Percentiles rank a stretch among this genome's conserved stretches.
Evolutionary conservation across 2,113 vertebrate genomes (phyloP).

Genomic region (Vicugna pacos): DNA sequence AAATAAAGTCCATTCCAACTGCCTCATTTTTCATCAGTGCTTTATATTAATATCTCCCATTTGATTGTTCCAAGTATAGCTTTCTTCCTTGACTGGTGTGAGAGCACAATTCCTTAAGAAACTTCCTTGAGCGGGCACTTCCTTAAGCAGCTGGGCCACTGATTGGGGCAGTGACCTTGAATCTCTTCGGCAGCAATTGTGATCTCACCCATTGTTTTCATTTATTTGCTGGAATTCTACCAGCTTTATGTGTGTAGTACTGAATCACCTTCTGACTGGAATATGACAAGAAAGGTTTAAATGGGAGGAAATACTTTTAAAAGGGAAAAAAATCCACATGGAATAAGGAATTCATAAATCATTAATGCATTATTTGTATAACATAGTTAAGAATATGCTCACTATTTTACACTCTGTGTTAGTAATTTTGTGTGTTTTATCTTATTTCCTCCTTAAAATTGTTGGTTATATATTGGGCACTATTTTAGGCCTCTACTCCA

Average conservation of each 20-base stretch:
- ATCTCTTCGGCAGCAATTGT: slow-evolving; percentile 30
- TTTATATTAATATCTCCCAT: not conserved
- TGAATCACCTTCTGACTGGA: slow-evolving; percentile 30
- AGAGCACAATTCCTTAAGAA: slow-evolving; percentile 53
- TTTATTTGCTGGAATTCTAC: slow-evolving; percentile 45
- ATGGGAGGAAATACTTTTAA: slow-evolving; percentile 71
- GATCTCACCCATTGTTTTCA: slow-evolving; percentile 73
- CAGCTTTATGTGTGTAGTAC: not conserved
- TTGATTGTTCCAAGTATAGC: not conserved
- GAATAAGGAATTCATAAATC: slow-evolving; percentile 45
- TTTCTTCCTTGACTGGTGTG: not conserved
- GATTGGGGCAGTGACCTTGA: slow-evolving; percentile 53
- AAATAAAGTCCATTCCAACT: not conserved
- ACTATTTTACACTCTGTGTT: not conserved
- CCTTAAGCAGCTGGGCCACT: not conserved
- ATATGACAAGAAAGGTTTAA: slow-evolving; percentile 65
- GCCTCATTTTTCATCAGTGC: not conserved
- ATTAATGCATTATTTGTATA: not conserved
- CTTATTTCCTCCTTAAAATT: slow-evolving; percentile 34
- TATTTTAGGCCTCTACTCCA: slow-evolving; percentile 19
- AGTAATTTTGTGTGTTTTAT: not conserved
- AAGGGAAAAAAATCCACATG: slow-evolving; percentile 21
- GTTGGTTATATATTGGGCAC: not conserved
- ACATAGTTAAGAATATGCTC: not conserved
- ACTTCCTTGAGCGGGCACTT: not conserved